Percentiles rank a stretch among this genome's conserved stretches.
These are phyloP conservation scores for Myrmophylax atrothorax DNA, from an alignment of 2,113 vertebrate species.

Conservation along the genomic window DNA sequence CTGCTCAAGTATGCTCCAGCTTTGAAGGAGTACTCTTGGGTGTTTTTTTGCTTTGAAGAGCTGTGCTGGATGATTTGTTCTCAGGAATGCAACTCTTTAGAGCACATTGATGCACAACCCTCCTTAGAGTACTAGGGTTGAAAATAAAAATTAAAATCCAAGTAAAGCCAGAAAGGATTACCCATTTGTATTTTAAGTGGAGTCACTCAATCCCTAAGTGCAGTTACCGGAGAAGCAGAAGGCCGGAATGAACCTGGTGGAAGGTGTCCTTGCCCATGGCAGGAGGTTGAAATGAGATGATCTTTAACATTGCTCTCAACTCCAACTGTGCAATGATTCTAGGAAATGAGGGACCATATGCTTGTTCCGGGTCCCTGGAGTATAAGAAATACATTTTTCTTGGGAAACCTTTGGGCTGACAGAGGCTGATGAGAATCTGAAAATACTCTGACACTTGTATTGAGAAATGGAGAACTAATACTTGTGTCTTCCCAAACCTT, in stretches of 20 bases:
- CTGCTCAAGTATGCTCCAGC: neutral
- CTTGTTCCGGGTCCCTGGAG: neutral
- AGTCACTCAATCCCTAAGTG: neutral
- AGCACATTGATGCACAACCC: rapidly evolving
- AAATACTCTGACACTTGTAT: neutral
- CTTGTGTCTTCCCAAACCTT: neutral
- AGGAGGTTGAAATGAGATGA: neutral
- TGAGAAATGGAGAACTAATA: neutral
- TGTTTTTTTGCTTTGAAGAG: rapidly evolving
- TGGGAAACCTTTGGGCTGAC: neutral
- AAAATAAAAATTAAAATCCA: neutral
- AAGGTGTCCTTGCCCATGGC: neutral
- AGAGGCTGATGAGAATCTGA: neutral
- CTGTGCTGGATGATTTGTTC: neutral
- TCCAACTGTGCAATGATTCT: neutral
- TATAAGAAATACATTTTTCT: neutral
- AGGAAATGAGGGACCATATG: neutral
- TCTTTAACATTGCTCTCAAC: rapidly evolving
- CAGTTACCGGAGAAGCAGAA: neutral
- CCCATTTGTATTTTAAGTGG: neutral
- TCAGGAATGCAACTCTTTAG: neutral
- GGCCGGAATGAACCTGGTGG: neutral
- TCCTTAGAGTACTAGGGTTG: neutral
- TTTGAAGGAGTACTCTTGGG: neutral
- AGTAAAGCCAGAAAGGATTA: neutral